Conservation (phyloP, 2,888 invertebrate genomes). For the Limnephilus rhombicus region DNA sequence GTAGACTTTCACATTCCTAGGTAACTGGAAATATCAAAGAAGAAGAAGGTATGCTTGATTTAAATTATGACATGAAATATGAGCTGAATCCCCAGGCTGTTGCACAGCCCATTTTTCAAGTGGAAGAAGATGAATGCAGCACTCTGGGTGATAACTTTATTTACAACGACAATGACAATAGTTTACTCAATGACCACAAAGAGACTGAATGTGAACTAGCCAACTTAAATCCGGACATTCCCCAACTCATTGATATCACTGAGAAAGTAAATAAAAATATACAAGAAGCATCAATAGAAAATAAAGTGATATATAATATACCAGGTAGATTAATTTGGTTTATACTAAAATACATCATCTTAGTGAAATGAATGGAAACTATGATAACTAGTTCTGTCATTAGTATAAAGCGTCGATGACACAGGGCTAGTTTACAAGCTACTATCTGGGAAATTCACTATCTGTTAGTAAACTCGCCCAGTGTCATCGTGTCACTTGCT, state of each 20-base stretch:
- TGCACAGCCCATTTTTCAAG: constrained; percentile 8
- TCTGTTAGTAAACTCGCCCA: too few relatives aligned
- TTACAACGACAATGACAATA: constrained; percentile 19
- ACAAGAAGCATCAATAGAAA: constrained; percentile 8
- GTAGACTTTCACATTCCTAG: constrained; percentile 22
- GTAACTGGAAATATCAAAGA: constrained; percentile 51
- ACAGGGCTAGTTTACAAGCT: too few relatives aligned
- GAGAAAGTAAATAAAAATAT: neutral
- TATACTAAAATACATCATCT: neutral
- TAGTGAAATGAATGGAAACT: neutral
- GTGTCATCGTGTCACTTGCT: too few relatives aligned
- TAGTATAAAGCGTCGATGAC: too few relatives aligned
- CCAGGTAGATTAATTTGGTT: neutral
- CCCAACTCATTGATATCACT: neutral
- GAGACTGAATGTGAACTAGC: constrained; percentile 11
- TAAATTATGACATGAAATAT: constrained; percentile 52
- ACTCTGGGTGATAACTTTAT: constrained; percentile 30
- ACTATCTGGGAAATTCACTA: too few relatives aligned
- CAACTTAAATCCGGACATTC: constrained; percentile 7
- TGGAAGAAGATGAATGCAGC: constrained; percentile 22
- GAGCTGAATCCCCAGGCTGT: constrained; percentile 15
- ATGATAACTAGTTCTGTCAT: neutral
- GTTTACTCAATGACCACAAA: constrained; percentile 24
- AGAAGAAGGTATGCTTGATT: constrained; percentile 49
- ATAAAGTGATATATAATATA: neutral